These are phyloP conservation scores for Armadillidium nasatum DNA, from an alignment of 1,140 invertebrate genomes.

Conservation along the genomic window DNA sequence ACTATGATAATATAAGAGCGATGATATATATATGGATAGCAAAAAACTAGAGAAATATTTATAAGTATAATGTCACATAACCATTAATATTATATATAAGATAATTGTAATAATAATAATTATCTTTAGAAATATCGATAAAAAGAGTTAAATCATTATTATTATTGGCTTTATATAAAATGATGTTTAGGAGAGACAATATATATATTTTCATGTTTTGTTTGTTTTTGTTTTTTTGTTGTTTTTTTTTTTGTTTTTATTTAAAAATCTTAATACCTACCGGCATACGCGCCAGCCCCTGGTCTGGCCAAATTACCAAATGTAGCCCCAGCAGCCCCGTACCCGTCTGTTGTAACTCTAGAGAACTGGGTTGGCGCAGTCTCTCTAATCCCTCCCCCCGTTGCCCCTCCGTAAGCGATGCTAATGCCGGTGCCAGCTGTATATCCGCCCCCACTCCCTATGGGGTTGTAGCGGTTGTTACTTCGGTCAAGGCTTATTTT, in stretches of 20 bases:
- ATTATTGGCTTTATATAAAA: neutral
- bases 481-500: neutral
- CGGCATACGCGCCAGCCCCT: neutral
- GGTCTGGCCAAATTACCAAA: neutral
- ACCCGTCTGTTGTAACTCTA: neutral
- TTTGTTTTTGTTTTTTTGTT: too few species aligned
- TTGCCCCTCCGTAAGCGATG: neutral
- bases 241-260: too few species aligned
- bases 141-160: neutral
- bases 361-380: neutral
- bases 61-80: neutral
- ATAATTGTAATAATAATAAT: neutral
- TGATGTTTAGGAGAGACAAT: neutral
- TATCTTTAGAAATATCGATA: neutral
- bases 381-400: neutral
- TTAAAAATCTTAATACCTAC: neutral
- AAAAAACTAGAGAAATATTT: neutral
- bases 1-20: neutral
- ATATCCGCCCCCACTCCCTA: neutral
- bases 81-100: neutral
- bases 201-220: too few species aligned
- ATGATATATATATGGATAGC: neutral
- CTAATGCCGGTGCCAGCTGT: neutral
- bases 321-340: neutral
- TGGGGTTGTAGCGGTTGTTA: neutral